Base-by-base conservation (phyloP, 2,888 invertebrate species). In the Drosophila merina region DNA sequence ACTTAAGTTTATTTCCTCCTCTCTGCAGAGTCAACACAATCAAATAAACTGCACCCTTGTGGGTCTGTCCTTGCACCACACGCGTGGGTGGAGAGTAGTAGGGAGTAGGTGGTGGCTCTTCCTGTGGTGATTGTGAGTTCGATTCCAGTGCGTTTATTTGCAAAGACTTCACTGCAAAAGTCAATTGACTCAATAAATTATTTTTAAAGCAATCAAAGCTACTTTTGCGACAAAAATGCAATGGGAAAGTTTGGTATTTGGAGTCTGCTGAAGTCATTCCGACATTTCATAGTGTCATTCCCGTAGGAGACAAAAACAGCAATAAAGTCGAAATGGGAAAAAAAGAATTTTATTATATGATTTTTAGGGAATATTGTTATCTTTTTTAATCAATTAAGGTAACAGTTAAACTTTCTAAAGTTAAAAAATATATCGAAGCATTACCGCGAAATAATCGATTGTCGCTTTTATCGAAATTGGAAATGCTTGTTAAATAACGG, bases 121-220 rank as follows among this genome's bases (percentile, higher is more conserved):
- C 36, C 36, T 36, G 12, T 64, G 74, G 70, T 58, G 75, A 83
- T 82, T 87, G 82, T 64, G 73, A 73, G 83, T 75, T 86, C 63
- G 69, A 84, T 84, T 84, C 82, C 82, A 78, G 68, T 85, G 85
- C 88, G 82, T 88, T 86, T 85, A 88, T 85, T 85, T 85, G 84
- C 74, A 58, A 64, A 59, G 82, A 86, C 44, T 25, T 9, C 44
- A 44, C 72, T 86, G 74, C 82, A 73, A 88, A 84, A 85, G 84
- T 85, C 84, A 85, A 88, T 85, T 84, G 88, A 85, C 85, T 88
- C 84, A 86, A 85, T 85, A 88, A 85, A 88, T 85, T 88, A 88
- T 85, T 85, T 85, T 88, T 85, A 87, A 88, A 81, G 84, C 87
- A 88, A 88, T 86, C 87, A 88, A 75, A 74, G 75, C 70, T 70